Evolutionary conservation across 2,888 invertebrate species (phyloP).

Genomic region (Beris morrisii): DNA sequence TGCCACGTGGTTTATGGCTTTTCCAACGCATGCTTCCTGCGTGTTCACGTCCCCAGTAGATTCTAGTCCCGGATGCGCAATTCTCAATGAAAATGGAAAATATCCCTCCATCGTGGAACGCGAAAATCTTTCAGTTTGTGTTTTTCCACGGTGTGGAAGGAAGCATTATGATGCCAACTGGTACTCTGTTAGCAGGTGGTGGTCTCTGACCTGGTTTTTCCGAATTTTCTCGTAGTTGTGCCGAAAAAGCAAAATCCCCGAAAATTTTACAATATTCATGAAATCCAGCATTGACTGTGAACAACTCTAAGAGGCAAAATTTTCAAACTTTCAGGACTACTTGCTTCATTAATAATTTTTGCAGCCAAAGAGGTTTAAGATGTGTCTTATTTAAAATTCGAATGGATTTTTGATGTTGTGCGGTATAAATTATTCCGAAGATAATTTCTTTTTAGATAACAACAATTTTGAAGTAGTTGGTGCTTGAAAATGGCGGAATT

Average conservation of each 20-base stretch:
- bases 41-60: not conserved
- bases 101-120: not conserved
- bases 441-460: too few relatives aligned
- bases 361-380: too few relatives aligned
- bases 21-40: slow-evolving; percentile 25
- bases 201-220: slow-evolving; percentile 22
- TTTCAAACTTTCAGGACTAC: not conserved
- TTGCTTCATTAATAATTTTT: slow-evolving; percentile 5
- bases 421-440: too few relatives aligned
- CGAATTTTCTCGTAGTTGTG: not conserved
- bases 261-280: not conserved
- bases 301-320: too few relatives aligned
- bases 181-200: slow-evolving; percentile 30
- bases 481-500: too few relatives aligned
- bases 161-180: slow-evolving; percentile 29
- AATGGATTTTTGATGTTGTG: too few relatives aligned
- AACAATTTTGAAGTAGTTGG: too few relatives aligned
- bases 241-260: not conserved
- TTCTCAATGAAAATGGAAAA: slow-evolving; percentile 1
- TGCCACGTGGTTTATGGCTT: slow-evolving; percentile 16
- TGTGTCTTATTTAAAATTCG: too few relatives aligned
- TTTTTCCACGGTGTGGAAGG: not conserved
- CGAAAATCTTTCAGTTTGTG: slow-evolving; percentile 6
- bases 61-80: not conserved
- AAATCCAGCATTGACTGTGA: not conserved